A percentile compares a stretch with the other conserved stretches of the same genome.
Evolutionary conservation across 2,113 vertebrate species (phyloP).

Genomic region (Ondatra zibethicus): DNA sequence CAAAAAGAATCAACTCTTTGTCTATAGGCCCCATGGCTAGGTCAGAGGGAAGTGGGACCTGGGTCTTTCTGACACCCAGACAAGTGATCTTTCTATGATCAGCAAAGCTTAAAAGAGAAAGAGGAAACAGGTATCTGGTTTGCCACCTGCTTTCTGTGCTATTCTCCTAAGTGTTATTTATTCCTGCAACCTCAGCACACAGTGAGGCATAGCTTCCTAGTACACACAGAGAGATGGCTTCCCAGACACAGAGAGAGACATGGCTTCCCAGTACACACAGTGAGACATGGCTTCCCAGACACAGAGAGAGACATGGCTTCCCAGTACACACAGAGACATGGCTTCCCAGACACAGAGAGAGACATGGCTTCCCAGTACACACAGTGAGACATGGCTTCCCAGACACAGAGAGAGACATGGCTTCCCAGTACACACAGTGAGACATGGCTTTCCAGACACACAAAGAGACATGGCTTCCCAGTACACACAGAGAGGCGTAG

Average conservation of each 20-base stretch:
- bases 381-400: not conserved
- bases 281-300: not conserved
- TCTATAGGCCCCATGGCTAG: not conserved
- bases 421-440: too few relatives aligned
- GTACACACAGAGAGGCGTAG: not conserved
- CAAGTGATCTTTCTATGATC: not conserved
- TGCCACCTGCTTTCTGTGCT: not conserved
- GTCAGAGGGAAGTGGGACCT: not conserved
- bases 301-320: too few relatives aligned
- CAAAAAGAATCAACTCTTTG: not conserved
- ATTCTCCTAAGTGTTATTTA: accelerated
- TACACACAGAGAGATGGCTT: too few relatives aligned
- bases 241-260: not conserved
- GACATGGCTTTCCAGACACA: too few relatives aligned
- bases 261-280: slow-evolving; percentile 68
- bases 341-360: not conserved
- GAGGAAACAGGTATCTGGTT: not conserved
- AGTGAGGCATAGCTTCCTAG: too few relatives aligned
- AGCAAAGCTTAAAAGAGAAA: not conserved
- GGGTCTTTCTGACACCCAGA: not conserved
- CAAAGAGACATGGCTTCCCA: too few relatives aligned
- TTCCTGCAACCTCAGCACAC: not conserved
- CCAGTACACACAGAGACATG: too few relatives aligned
- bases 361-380: slow-evolving; percentile 67
- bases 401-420: not conserved